Evolutionary conservation across 2,888 invertebrate species (phyloP).

Genomic region (Clusia tigrina): DNA sequence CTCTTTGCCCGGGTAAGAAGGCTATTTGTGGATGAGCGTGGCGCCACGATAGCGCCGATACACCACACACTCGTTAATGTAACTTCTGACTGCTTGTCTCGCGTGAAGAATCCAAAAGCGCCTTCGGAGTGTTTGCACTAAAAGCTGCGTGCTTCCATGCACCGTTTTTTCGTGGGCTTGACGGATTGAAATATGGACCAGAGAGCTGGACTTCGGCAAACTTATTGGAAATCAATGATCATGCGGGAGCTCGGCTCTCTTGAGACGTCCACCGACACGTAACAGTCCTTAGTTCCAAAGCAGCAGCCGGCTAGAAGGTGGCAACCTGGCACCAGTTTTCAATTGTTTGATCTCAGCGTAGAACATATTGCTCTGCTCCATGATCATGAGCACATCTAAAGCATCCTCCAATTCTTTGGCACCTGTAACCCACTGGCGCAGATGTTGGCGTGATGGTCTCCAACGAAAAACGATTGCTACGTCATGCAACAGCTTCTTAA

Average conservation of each 20-base stretch:
- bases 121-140: conserved; percentile 21
- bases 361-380: conserved; percentile 3
- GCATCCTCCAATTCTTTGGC: background rate
- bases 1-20: background rate
- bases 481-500: conserved; percentile 8
- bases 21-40: conserved; percentile 12
- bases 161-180: conserved; percentile 6
- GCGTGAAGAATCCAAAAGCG: conserved; percentile 22
- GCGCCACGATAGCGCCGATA: background rate
- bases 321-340: background rate
- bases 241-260: background rate
- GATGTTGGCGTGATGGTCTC: conserved; percentile 10
- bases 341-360: background rate
- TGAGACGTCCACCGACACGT: conserved; percentile 12
- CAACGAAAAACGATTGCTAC: conserved; percentile 18
- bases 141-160: conserved; percentile 16
- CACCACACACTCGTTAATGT: conserved; percentile 1
- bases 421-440: conserved; percentile 11
- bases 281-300: background rate
- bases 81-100: conserved; percentile 2
- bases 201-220: conserved; percentile 7
- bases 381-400: background rate
- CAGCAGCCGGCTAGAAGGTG: too few relatives aligned
- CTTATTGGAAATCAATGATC: conserved; percentile 14
- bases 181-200: conserved; percentile 12